Percentiles rank a stretch among this genome's conserved stretches.
Evolutionary conservation across 2,888 invertebrate genomes (phyloP).

Genomic region (Sialis lutaria): DNA sequence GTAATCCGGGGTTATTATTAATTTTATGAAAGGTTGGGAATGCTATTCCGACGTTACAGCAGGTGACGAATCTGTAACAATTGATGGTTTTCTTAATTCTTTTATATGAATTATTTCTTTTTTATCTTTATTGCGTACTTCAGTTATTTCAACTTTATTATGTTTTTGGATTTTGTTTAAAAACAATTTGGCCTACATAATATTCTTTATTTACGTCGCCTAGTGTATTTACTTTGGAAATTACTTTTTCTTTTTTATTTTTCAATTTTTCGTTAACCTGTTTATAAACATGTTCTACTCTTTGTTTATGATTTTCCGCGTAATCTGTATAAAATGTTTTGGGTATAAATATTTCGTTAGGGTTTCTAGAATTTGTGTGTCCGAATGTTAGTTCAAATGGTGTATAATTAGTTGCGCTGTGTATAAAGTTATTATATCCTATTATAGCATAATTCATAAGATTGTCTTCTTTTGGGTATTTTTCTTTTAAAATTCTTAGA

Average conservation of each 20-base stretch:
- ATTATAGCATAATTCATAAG: slow-evolving; percentile 2
- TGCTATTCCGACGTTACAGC: too few relatives aligned
- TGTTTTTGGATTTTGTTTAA: background rate
- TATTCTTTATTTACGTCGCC: background rate
- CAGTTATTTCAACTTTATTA: background rate
- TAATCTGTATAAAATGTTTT: background rate
- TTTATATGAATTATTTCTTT: background rate
- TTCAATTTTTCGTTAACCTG: background rate
- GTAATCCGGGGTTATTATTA: background rate
- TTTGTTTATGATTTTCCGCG: background rate
- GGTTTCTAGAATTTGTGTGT: slow-evolving; percentile 1
- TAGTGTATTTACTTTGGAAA: background rate
- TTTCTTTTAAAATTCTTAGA: slow-evolving; percentile 1
- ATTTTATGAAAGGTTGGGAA: too few relatives aligned
- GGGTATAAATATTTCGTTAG: background rate
- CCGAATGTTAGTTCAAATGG: slow-evolving; percentile 2
- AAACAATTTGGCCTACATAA: background rate
- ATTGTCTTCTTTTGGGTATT: background rate
- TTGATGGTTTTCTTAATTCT: background rate
- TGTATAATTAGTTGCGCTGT: slow-evolving; percentile 1
- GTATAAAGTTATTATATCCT: slow-evolving; percentile 1
- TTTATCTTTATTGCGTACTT: background rate
- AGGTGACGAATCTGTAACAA: background rate
- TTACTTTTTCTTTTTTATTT: background rate
- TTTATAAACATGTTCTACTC: slow-evolving; percentile 1